Conservation (phyloP, 2,797 vertebrate species). For the Picus viridis region DNA sequence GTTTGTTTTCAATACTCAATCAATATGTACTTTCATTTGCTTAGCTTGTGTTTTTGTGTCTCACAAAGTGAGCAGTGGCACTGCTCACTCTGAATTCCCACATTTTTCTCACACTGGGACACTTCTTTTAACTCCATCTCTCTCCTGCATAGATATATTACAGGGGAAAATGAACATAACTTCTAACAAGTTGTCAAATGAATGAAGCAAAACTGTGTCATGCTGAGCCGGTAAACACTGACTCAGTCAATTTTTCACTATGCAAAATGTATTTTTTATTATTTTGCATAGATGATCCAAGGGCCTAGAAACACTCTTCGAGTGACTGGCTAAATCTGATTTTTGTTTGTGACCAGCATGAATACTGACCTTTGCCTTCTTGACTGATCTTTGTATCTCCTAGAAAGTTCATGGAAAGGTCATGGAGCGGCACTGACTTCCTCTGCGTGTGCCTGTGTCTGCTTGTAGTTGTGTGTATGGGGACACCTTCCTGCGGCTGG, state of each 20-base stretch:
- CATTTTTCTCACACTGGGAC: constrained; percentile 5
- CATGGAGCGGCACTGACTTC: constrained; percentile 82
- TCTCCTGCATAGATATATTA: background rate
- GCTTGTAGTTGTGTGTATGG: background rate
- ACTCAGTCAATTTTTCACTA: background rate
- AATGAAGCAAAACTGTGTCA: background rate
- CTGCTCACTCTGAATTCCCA: background rate
- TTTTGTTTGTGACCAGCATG: constrained; percentile 92
- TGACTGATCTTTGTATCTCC: constrained; percentile 86
- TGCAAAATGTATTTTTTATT: constrained; percentile 28
- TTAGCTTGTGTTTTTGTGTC: background rate
- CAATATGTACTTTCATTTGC: background rate
- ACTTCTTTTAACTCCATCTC: constrained; percentile 26
- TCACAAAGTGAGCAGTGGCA: background rate
- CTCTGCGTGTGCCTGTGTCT: constrained; percentile 31
- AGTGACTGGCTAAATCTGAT: constrained; percentile 82
- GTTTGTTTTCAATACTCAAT: constrained; percentile 26
- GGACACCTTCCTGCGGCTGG: constrained; percentile 73
- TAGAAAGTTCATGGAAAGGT: constrained; percentile 92
- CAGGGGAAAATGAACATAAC: background rate
- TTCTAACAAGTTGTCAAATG: background rate
- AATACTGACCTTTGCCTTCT: constrained; percentile 90
- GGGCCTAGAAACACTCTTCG: constrained; percentile 76
- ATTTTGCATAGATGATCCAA: constrained; percentile 44
- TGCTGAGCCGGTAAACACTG: background rate